These are phyloP conservation scores for Aselliscus stoliczkanus DNA, from an alignment of 2,797 vertebrate species.

Conservation along the genomic window DNA sequence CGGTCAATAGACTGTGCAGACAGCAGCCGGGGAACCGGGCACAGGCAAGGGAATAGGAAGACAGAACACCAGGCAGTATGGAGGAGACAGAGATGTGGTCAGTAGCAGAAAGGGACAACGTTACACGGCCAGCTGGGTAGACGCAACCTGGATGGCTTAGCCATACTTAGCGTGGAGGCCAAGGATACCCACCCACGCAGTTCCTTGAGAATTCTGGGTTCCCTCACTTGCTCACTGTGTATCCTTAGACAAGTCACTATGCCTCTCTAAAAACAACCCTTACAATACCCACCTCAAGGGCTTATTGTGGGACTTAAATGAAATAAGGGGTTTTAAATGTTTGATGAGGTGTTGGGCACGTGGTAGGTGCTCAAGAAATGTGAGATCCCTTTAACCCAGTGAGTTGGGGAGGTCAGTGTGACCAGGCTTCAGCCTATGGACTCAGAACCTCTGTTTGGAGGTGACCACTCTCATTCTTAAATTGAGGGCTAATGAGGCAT, in stretches of 20 bases:
- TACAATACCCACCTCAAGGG: not conserved
- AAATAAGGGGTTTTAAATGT: not conserved
- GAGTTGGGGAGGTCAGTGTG: no score
- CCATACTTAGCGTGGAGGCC: not conserved
- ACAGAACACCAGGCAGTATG: not conserved
- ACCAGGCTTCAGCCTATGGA: not conserved
- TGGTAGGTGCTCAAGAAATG: not conserved
- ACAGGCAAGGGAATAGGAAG: not conserved
- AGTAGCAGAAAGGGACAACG: not conserved
- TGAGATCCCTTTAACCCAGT: not conserved
- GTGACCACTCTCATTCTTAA: not conserved
- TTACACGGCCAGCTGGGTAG: not conserved
- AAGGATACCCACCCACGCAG: not conserved
- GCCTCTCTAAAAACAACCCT: not conserved
- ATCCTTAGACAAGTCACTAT: not conserved
- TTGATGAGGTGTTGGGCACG: not conserved
- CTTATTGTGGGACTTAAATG: not conserved
- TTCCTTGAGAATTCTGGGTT: not conserved
- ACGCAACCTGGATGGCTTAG: not conserved
- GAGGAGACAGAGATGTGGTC: not conserved
- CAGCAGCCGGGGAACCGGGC: not conserved
- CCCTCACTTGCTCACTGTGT: not conserved
- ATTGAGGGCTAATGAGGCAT: not conserved
- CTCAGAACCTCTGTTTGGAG: not conserved
- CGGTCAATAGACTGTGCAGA: constrained; percentile 46